A percentile compares a stretch with the other conserved stretches of the same genome.
These are phyloP conservation scores for Drosophila engyochracea DNA, from an alignment of 2,888 invertebrate genomes.

Conservation along the genomic window DNA sequence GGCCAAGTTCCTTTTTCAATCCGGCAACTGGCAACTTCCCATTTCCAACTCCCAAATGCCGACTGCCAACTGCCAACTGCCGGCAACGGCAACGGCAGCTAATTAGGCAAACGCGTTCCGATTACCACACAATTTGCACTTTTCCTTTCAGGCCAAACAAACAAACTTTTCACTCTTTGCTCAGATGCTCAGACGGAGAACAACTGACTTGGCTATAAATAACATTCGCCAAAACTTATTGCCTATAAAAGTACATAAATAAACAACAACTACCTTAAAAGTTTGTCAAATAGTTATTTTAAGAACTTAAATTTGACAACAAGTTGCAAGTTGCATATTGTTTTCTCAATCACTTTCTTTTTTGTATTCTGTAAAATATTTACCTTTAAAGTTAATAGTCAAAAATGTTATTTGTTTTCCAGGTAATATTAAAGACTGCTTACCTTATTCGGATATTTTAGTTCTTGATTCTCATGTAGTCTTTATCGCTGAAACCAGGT, in stretches of 20 bases:
- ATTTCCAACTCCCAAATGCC: slow-evolving; percentile 35
- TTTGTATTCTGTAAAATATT: not conserved
- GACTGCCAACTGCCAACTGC: slow-evolving; percentile 32
- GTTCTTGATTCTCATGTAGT: not conserved
- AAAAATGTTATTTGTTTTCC: not conserved
- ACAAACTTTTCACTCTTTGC: slow-evolving; percentile 21
- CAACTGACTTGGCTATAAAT: not conserved
- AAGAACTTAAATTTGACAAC: not conserved
- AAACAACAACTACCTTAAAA: not conserved
- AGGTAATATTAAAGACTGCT: not conserved
- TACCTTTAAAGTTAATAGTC: not conserved
- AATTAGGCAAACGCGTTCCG: slow-evolving; percentile 74
- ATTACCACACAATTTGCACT: slow-evolving; percentile 76
- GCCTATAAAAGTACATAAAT: not conserved
- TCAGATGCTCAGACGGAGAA: not conserved
- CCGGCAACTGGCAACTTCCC: slow-evolving; percentile 29
- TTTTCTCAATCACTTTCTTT: not conserved
- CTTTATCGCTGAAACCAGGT: not conserved
- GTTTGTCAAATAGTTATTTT: not conserved
- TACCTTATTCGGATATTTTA: not conserved
- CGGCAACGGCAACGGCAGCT: slow-evolving; percentile 55
- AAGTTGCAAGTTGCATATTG: not conserved
- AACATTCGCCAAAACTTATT: slow-evolving; percentile 7
- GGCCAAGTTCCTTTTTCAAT: slow-evolving; percentile 67
- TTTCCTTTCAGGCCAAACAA: slow-evolving; percentile 57